Base-by-base conservation (phyloP, 2,113 vertebrate species). In the Rhinogobius similis region DNA sequence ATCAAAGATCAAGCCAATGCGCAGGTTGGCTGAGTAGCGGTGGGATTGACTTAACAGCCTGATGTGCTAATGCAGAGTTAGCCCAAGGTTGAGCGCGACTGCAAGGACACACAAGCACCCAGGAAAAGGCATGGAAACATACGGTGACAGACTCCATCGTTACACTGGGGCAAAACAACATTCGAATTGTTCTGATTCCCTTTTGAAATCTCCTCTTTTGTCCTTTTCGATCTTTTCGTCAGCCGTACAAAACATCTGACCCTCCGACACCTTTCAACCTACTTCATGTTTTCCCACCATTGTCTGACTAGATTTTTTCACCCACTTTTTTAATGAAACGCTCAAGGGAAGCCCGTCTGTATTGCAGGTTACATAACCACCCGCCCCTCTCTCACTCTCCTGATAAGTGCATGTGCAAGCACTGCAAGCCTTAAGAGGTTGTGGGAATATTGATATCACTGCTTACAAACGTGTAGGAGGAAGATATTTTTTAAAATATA, bases 21-120 rank as follows among this genome's bases (percentile, higher is more conserved):
- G 82, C 78, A 79, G 78, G 84, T 87, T 85, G 85, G 84, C 86
- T 84, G 82, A 88, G 85, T 84, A 74, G 86, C 82, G 85, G 82
- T 80, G 81, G 87, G 89, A 90, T 89, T 85, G 86, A 91, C 86
- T 89, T 78, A 77, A 78, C 82, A 84, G 86, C 82, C 81, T 85
- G 77, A 81, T 83, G 83, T 88, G 84, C 85, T 90, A 90, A 91
- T 88, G 81, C 82, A 73, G 83, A 86, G 83, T 78, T 90, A 88
- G 77, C 74, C 86, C 86, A 90, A 89, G 88, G 90, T 89, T 88
- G 88, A 85, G 79, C 59, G 6, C 72, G 63, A 61, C 58, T 72
- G 72, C 67, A 88, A 85, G 83, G 85, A 85, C 85, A 63, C 62
- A 12, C 78, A 74, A 48, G 52, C 76, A 68, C 81, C 70, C 86